Conservation (phyloP, 2,113 vertebrate species). For the Melanotaenia duboulayi region DNA sequence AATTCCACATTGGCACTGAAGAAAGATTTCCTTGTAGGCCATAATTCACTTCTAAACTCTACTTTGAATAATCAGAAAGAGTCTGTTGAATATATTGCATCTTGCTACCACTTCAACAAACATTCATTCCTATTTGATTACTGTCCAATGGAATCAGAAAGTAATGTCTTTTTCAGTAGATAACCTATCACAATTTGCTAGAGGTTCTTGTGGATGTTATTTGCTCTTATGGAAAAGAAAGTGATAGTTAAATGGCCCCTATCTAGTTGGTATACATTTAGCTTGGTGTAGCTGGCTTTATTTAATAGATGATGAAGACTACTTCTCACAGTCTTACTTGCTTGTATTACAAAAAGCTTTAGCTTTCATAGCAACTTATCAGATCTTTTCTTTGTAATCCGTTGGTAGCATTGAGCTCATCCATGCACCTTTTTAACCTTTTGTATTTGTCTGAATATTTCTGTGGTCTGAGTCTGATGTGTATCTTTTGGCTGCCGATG, state of each 20-base stretch:
- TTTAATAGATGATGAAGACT: background rate
- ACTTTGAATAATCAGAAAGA: too few relatives aligned
- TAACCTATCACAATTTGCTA: background rate
- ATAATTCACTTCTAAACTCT: too few relatives aligned
- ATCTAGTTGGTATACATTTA: slow-evolving; percentile 8
- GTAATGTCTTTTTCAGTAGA: background rate
- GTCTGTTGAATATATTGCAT: background rate
- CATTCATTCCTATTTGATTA: background rate
- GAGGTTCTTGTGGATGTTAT: background rate
- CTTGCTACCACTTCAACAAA: background rate
- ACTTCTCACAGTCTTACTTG: background rate
- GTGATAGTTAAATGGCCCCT: background rate
- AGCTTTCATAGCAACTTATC: background rate
- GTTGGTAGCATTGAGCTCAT: slow-evolving; percentile 2
- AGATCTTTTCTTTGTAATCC: background rate
- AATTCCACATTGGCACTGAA: too few relatives aligned
- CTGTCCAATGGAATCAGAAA: background rate
- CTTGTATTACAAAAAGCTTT: background rate
- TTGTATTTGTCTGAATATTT: slow-evolving; percentile 6
- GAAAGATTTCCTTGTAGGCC: too few relatives aligned
- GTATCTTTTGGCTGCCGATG: slow-evolving; percentile 26
- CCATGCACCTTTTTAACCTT: slow-evolving; percentile 15
- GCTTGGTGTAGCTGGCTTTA: background rate
- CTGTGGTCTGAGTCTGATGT: slow-evolving; percentile 16
- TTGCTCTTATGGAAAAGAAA: background rate